A percentile compares a stretch with the other conserved stretches of the same genome.
These are phyloP conservation scores for Clusia tigrina DNA, from an alignment of 2,888 invertebrate genomes.

Conservation along the genomic window DNA sequence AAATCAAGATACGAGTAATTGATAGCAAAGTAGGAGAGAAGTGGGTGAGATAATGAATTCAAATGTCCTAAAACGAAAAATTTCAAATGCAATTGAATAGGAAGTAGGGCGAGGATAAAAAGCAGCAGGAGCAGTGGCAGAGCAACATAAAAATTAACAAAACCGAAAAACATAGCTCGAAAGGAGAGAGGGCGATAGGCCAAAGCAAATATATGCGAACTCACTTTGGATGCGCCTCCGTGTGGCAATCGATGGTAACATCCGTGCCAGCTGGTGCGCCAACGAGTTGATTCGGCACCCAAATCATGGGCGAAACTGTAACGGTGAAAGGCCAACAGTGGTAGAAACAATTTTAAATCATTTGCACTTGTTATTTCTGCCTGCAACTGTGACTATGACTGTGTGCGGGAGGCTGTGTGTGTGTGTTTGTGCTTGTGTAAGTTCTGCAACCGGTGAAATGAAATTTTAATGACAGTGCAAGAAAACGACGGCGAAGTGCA, in stretches of 20 bases:
- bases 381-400: slow-evolving; percentile 26
- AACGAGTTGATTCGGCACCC: slow-evolving; percentile 92
- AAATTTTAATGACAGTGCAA: slow-evolving; percentile 55
- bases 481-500: slow-evolving; percentile 41
- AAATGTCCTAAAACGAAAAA: slow-evolving; percentile 19
- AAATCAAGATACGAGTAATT: no score
- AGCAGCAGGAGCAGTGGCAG: slow-evolving; percentile 1
- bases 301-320: slow-evolving; percentile 90
- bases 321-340: slow-evolving; percentile 18
- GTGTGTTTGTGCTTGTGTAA: slow-evolving; percentile 18
- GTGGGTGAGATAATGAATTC: slow-evolving; percentile 6
- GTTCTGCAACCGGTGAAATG: slow-evolving; percentile 42
- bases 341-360: slow-evolving; percentile 14
- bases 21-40: no score
- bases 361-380: slow-evolving; percentile 4
- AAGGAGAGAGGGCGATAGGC: slow-evolving; percentile 14
- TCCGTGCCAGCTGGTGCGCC: slow-evolving; percentile 90
- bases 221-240: slow-evolving; percentile 83
- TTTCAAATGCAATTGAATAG: slow-evolving; percentile 23
- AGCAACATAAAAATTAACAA: slow-evolving; percentile 6
- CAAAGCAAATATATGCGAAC: slow-evolving; percentile 38
- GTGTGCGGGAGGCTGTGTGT: slow-evolving; percentile 25
- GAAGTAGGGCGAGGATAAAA: slow-evolving; percentile 7
- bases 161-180: slow-evolving; percentile 3
- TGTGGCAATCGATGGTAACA: slow-evolving; percentile 91